phyloP scores from a whole-genome alignment of 1,140 invertebrate genomes.

The Drosophila parabipectinata region DNA sequence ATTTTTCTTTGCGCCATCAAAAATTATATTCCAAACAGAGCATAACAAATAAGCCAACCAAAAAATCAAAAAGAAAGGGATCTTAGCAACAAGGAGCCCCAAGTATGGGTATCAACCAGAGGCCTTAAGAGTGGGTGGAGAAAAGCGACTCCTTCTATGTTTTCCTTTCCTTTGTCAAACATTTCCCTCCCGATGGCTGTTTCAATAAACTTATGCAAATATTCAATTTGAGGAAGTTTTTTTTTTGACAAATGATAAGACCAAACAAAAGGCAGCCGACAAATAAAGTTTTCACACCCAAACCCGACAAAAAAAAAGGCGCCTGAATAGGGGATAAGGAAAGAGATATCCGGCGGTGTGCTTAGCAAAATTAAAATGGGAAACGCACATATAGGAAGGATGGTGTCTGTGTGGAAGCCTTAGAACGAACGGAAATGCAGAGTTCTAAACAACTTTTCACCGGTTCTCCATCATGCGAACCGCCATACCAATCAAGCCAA shows the following conservation, averaged over 20 bases:
- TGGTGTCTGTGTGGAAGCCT: constrained; percentile 1
- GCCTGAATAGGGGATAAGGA: constrained; percentile 16
- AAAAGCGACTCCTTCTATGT: constrained; percentile 11
- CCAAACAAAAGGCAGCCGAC: constrained; percentile 75
- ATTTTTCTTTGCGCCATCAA: neutral
- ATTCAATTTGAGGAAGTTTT: constrained; percentile 70
- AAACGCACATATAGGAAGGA: constrained; percentile 35
- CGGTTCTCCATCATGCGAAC: constrained; percentile 59
- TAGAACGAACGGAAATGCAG: constrained; percentile 45
- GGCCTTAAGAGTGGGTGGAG: constrained; percentile 14
- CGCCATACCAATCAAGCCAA: constrained; percentile 32
- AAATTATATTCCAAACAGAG: constrained; percentile 7
- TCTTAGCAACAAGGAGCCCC: constrained; percentile 11
- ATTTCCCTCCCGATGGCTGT: constrained; percentile 41
- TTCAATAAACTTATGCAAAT: constrained; percentile 82
- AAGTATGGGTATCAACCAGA: constrained; percentile 54
- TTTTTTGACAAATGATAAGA: constrained; percentile 78
- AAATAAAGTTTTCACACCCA: constrained; percentile 76
- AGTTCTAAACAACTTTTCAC: constrained; percentile 61
- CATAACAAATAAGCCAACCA: constrained; percentile 10
- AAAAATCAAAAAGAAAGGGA: constrained; percentile 39
- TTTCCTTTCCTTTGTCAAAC: constrained; percentile 24
- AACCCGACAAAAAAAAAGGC: neutral
- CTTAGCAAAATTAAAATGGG: constrained; percentile 76
- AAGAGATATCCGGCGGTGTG: constrained; percentile 63